These are phyloP conservation scores for Falco berigora DNA, from an alignment of 2,797 vertebrate genomes.

Conservation along the genomic window DNA sequence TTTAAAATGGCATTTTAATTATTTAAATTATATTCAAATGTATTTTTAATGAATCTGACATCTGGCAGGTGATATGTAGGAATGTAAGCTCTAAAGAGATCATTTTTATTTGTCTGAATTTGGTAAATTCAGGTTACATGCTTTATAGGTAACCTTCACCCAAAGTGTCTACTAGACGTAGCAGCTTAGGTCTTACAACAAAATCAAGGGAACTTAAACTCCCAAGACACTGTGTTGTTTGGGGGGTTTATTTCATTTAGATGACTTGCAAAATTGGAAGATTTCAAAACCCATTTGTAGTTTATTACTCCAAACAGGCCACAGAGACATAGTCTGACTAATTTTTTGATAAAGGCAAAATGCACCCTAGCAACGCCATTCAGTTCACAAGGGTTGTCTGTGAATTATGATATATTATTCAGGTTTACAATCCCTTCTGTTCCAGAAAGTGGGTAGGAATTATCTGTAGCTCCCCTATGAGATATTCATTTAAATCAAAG, in stretches of 20 bases:
- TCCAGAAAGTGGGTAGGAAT: not conserved
- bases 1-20: slow-evolving; percentile 40
- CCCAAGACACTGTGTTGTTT: not conserved
- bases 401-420: not conserved
- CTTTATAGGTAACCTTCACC: not conserved
- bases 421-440: not conserved
- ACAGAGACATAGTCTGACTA: not conserved
- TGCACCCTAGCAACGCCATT: not conserved
- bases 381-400: not conserved
- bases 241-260: not conserved
- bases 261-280: not conserved
- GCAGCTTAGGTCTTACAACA: not conserved
- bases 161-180: not conserved
- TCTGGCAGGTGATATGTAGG: slow-evolving; percentile 12
- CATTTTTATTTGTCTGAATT: not conserved
- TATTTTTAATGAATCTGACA: slow-evolving; percentile 21
- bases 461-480: not conserved
- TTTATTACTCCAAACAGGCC: not conserved
- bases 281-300: not conserved
- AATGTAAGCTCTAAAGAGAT: not conserved
- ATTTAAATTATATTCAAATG: slow-evolving; percentile 31
- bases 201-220: not conserved
- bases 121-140: not conserved
- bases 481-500: not conserved
- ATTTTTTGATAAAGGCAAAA: not conserved